Evolutionary conservation across 2,888 invertebrate species (phyloP).

Genomic region (Axea sp.): DNA sequence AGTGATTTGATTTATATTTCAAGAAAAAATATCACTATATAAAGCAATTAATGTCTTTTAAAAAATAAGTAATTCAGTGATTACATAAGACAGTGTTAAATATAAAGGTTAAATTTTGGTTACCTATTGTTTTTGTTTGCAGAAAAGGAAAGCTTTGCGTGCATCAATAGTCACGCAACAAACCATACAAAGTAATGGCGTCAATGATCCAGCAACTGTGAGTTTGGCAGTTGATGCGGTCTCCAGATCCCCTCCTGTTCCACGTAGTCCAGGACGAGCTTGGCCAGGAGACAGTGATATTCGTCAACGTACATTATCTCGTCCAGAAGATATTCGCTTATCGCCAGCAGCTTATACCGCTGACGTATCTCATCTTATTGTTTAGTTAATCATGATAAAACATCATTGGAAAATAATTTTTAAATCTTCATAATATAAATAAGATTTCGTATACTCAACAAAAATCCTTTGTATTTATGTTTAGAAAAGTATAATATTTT

Average conservation of each 20-base stretch:
- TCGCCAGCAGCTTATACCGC: constrained; percentile 88
- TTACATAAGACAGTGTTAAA: no score
- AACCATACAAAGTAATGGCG: constrained; percentile 87
- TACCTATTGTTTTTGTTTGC: constrained; percentile 73
- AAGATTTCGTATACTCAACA: no score
- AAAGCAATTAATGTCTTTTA: no score
- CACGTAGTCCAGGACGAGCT: constrained; percentile 83
- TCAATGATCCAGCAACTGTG: constrained; percentile 89
- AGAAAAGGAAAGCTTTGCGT: constrained; percentile 94
- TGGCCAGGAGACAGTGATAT: constrained; percentile 85
- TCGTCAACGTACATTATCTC: constrained; percentile 83
- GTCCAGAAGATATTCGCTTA: constrained; percentile 78
- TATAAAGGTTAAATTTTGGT: constrained; percentile 1
- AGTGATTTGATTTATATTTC: no score
- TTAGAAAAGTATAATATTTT: no score
- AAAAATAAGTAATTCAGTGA: no score
- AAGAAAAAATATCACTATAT: no score
- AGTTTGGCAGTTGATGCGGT: constrained; percentile 87
- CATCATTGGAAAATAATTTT: no score
- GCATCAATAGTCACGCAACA: constrained; percentile 89
- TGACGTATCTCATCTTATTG: constrained; percentile 89
- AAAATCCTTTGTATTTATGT: no score
- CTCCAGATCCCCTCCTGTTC: constrained; percentile 73
- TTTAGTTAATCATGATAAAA: no score
- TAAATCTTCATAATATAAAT: no score